Base-by-base conservation (phyloP, 2,888 invertebrate genomes). In the Aproaerema taeniolella region DNA sequence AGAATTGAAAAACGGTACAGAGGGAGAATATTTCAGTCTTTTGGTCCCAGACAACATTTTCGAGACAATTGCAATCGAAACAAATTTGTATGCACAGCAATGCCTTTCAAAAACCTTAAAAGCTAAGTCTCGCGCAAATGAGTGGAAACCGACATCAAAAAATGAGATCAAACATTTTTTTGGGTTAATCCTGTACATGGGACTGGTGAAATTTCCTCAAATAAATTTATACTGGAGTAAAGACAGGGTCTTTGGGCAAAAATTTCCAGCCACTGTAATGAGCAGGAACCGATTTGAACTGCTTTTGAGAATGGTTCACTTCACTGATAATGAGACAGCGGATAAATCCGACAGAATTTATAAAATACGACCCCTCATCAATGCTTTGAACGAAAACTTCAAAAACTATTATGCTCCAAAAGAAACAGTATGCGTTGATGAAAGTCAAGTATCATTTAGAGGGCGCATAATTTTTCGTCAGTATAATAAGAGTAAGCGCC, bases 201-300 rank as follows among this genome's bases (percentile, higher is more conserved):
- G 54, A 2, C 39, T 58, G 5, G 51, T 55, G 6, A 58, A 45
- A 39, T 41, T 55, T 2, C 52, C 53, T 5, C 17, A 50, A 47
- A 26, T 53, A 30, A 24, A 7, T 25, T 6, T 31, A 29, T 55
- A 53, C 32, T 57, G 52, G 54, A 47, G 47, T 36, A 54, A 31
- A 36, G 47, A 54, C 34, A 35, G n/a, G n/a, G n/a, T n/a, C n/a
- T n/a, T n/a, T n/a, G n/a, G n/a, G n/a, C n/a, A n/a, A n/a, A n/a
- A n/a, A 20, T 53, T 48, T 47, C 29, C 48, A 6, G 20, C 37
- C 3, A 38, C 50, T 8, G 39, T 51, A 14, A 53, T 53, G 53
- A 48, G 43, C 11, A 11, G 50, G 7, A 50, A 53, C 20, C 14
- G 44, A 31, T 53, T 53, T 7, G 20, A 20, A 20, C 20, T 20